Percentiles rank a stretch among this genome's conserved stretches.
Conservation (phyloP, 2,888 invertebrate genomes). For the Pomacea canaliculata region DNA sequence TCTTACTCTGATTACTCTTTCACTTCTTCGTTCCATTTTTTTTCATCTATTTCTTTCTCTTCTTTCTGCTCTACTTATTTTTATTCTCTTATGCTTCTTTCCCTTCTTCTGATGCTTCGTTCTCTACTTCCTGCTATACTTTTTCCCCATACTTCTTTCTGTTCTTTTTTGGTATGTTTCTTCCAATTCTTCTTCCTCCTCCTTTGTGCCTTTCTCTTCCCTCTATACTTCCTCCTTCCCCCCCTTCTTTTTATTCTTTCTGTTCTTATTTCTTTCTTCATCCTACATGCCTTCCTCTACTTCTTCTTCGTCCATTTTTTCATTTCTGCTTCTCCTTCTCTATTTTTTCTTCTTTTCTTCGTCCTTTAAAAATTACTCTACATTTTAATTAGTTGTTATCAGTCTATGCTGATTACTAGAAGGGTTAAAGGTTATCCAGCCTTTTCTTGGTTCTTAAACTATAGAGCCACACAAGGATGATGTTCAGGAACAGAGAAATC, state of each 20-base stretch:
- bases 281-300: not conserved
- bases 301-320: conserved; percentile 1
- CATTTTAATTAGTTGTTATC: no score
- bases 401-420: no score
- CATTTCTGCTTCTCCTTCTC: no score
- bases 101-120: not conserved
- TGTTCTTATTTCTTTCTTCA: not conserved
- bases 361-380: no score
- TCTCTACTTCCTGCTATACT: not conserved
- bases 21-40: not conserved
- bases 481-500: no score
- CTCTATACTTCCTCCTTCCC: not conserved
- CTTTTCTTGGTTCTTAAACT: no score
- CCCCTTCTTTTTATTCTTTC: not conserved
- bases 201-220: no score
- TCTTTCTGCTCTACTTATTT: not conserved
- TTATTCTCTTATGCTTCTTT: no score
- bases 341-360: no score
- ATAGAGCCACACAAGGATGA: no score
- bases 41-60: not conserved
- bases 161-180: not conserved
- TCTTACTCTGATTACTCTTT: not conserved
- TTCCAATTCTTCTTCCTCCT: not conserved
- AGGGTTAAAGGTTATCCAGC: no score
- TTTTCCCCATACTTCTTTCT: not conserved